Evolutionary conservation across 23 tunicate species (phyloP), one percentile per base, ranked within the genome.

Genomic region (Trididemnum clinides): DNA sequence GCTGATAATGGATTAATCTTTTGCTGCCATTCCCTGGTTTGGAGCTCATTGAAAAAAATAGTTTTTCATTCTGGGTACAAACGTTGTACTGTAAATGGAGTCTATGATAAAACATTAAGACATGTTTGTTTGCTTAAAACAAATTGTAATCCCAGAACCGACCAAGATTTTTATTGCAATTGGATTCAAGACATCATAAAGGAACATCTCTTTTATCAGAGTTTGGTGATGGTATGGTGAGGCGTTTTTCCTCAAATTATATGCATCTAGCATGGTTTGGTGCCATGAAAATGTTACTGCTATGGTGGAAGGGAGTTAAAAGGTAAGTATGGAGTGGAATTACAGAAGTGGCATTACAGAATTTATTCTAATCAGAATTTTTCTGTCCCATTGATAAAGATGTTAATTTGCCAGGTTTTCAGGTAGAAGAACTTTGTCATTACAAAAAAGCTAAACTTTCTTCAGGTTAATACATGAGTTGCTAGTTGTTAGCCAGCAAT

Each of bases 181-280:
- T 5, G 0, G 78, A 87, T 70, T 4, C 33, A 31, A 57, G 54
- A 2, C 91, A 87, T 33, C 91, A 87, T 34, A 87, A 7, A n/a
- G 86, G 86, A 1, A 22, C 12, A 20, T 87, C 91, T 36, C 59
- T 80, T 21, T 64, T 87, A 32, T 26, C 84, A 0, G 50, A 25
- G 25, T 38, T 39, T 33, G 78, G 64, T 50, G 91, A 80, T 10
- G 58, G 57, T 29, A 87, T 87, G 91, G 72, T 87, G 0, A 34
- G 58, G 23, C 39, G 51, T 20, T 87, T 87, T 71, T 50, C 81
- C 2, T 54, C 80, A 23, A 85, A 87, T 35, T 87, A 87, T 32
- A 87, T 87, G 91, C 91, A 87, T 37, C 25, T 87, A 38, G n/a
- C 58, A 1, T 87, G 91, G 37, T 72, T 87, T 28, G 91, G 91